Percentiles rank a stretch among this genome's conserved stretches.
These are phyloP conservation scores for Capra hircus DNA, from an alignment of 2,113 vertebrate species.

Conservation along the genomic window DNA sequence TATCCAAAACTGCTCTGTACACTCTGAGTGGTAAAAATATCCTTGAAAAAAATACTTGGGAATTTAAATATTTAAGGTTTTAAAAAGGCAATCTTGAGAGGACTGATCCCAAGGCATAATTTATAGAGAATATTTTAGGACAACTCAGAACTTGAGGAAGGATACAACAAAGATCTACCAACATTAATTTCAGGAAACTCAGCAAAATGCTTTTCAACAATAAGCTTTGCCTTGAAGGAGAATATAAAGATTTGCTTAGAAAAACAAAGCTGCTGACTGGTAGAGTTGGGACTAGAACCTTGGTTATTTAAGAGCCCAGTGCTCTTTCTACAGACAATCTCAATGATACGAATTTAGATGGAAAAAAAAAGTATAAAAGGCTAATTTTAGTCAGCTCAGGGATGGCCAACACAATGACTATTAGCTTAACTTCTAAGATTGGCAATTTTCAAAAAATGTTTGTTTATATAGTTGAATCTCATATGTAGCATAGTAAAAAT, in stretches of 20 bases:
- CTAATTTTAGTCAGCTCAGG: neutral
- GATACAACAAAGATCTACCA: neutral
- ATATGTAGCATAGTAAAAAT: neutral
- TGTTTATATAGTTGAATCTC: neutral
- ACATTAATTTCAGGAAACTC: constrained; percentile 16
- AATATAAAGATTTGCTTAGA: neutral
- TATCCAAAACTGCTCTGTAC: neutral
- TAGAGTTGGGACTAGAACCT: neutral
- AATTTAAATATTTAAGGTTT: constrained; percentile 13
- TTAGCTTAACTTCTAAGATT: neutral
- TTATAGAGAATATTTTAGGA: constrained; percentile 30
- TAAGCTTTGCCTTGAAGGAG: neutral
- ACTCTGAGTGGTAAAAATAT: neutral
- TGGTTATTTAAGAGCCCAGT: neutral
- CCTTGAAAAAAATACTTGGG: neutral
- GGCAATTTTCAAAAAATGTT: constrained; percentile 5
- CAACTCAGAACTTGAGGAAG: constrained; percentile 1
- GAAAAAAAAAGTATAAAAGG: neutral
- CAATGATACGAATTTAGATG: neutral
- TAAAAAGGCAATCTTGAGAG: neutral
- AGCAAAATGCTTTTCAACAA: constrained; percentile 11
- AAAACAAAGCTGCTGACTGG: constrained; percentile 17
- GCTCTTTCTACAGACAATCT: constrained; percentile 13
- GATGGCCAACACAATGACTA: constrained; percentile 7
- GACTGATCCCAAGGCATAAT: neutral